phyloP scores from a whole-genome alignment of 2,113 vertebrate species.

The Meleagris gallopavo region DNA sequence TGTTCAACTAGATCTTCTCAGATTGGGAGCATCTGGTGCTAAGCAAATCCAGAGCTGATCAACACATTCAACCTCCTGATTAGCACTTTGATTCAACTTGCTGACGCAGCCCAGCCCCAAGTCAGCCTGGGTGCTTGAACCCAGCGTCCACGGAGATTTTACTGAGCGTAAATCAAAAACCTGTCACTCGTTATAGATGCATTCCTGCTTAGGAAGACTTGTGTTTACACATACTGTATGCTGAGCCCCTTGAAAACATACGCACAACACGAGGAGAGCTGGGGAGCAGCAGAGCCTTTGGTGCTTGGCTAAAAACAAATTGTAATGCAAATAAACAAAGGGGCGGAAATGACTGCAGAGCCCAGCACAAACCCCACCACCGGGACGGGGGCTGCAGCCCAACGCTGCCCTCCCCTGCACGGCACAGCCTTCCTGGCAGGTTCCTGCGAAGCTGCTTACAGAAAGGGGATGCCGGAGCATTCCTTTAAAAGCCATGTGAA shows the following conservation, averaged over 20 bases:
- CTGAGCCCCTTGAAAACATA: constrained; percentile 49
- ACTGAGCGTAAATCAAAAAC: constrained; percentile 57
- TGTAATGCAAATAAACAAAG: constrained; percentile 65
- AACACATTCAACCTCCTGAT: constrained; percentile 65
- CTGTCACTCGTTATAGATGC: constrained; percentile 38
- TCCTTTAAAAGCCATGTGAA: constrained; percentile 72
- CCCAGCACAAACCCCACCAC: constrained; percentile 40
- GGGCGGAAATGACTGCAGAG: constrained; percentile 57
- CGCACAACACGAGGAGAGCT: not conserved
- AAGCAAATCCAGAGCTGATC: constrained; percentile 65
- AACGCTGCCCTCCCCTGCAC: not conserved
- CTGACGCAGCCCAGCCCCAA: constrained; percentile 61
- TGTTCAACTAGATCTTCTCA: constrained; percentile 63
- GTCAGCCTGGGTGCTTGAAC: constrained; percentile 59
- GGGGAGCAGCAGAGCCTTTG: constrained; percentile 39
- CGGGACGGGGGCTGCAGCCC: constrained; percentile 35
- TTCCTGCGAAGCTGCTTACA: constrained; percentile 58
- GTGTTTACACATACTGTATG: constrained; percentile 50
- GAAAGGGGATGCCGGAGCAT: constrained; percentile 67
- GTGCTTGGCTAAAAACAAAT: constrained; percentile 55
- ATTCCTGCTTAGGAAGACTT: constrained; percentile 51
- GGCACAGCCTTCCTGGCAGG: constrained; percentile 58
- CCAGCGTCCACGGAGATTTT: not conserved
- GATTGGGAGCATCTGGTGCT: constrained; percentile 70
- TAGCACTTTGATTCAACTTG: constrained; percentile 59